These are phyloP conservation scores for Teleopsis dalmanni DNA, from an alignment of 1,140 invertebrate genomes.

Conservation along the genomic window DNA sequence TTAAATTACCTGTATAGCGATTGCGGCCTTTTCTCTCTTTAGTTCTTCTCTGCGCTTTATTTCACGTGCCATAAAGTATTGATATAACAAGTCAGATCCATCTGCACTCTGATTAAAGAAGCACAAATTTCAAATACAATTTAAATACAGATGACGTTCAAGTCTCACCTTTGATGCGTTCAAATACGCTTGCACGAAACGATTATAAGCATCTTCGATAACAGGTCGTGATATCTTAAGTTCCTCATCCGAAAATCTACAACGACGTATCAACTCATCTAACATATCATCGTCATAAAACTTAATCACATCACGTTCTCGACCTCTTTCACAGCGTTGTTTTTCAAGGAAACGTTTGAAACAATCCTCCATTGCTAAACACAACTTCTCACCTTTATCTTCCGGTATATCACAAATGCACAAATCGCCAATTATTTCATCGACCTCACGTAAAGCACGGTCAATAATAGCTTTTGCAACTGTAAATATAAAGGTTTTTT, in stretches of 20 bases:
- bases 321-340: slow-evolving; percentile 30
- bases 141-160: neutral
- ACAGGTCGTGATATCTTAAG: slow-evolving; percentile 26
- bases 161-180: slow-evolving; percentile 18
- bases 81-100: slow-evolving; percentile 33
- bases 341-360: slow-evolving; percentile 34
- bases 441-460: slow-evolving; percentile 25
- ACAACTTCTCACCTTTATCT: slow-evolving; percentile 30
- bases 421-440: slow-evolving; percentile 33
- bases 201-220: slow-evolving; percentile 33
- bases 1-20: slow-evolving; percentile 22
- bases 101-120: slow-evolving; percentile 12
- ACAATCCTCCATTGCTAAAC: slow-evolving; percentile 30
- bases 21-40: slow-evolving; percentile 19
- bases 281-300: slow-evolving; percentile 32
- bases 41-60: slow-evolving; percentile 22
- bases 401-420: slow-evolving; percentile 32
- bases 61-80: slow-evolving; percentile 37
- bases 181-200: slow-evolving; percentile 39
- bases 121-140: neutral
- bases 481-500: slow-evolving; percentile 2
- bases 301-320: slow-evolving; percentile 24
- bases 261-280: slow-evolving; percentile 30
- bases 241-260: slow-evolving; percentile 27
- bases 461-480: slow-evolving; percentile 35